Evolutionary conservation across 2,888 invertebrate genomes (phyloP), one percentile per base, ranked within the genome.

Genomic region (Spisula subtruncata): DNA sequence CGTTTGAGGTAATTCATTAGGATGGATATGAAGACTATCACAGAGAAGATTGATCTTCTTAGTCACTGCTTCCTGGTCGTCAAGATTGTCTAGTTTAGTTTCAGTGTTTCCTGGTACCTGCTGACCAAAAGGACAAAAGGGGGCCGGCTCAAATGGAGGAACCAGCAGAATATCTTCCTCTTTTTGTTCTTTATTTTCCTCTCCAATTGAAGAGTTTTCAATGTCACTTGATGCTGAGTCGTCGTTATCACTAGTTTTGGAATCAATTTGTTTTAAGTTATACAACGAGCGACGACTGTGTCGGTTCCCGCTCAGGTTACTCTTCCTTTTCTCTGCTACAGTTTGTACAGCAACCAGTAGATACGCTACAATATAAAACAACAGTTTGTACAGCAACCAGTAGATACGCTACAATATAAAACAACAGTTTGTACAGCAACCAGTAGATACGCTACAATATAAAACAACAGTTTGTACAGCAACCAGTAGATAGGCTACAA

Each of bases 11-110:
- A 91, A 46, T 79, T 92, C 92, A 41, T 66, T 85, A n/a, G 90
- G 88, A 83, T 89, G 89, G 12, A 91, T 91, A 71, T 89, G 88
- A n/a, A 92, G 86, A 81, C 92, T 92, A 71, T 92, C 92, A 92
- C 89, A 91, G n/a, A 81, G 54, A 4, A 66, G 32, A 51, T 80
- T 84, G n/a, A 88, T 88, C 6, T 32, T 85, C 25, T 51, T 54
- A 41, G 32, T 48, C 18, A 79, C 35, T 48, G 8, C 54, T 6
- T 51, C 16, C 16, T 81, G 35, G 25, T 86, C 25, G 71, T 35
- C 51, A 32, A 29, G 29, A n/a, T 10, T n/a, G 18, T 29, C 81
- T 35, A 20, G 14, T 46, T 60, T 46, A n/a, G 20, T 10, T 20
- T 80, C 80, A 79, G 35, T 35, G 16, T 75, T 75, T 46, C 20